phyloP scores from a whole-genome alignment of 2,888 invertebrate genomes.

The Poecilobothrus nobilitatus region DNA sequence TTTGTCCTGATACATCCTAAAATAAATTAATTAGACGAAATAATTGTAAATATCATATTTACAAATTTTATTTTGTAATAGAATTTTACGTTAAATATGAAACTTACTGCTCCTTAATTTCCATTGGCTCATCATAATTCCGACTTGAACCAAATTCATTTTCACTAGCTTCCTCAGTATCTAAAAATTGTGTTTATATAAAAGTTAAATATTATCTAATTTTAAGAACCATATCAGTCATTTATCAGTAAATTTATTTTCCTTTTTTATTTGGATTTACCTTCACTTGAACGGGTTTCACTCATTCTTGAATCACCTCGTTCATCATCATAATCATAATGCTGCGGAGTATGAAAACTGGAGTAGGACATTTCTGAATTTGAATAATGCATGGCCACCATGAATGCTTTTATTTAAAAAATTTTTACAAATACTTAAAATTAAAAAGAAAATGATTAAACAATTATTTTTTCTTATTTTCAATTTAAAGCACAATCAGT shows the following conservation, averaged over 20 bases:
- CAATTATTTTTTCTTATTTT: too few species aligned
- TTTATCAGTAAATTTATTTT: conserved; percentile 15
- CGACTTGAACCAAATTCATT: conserved; percentile 64
- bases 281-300: conserved; percentile 20
- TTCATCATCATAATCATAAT: not conserved
- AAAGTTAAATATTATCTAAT: too few species aligned
- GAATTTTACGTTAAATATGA: too few species aligned
- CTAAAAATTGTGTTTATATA: conserved; percentile 42
- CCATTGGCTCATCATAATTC: conserved; percentile 34
- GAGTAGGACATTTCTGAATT: not conserved
- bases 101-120: conserved; percentile 43
- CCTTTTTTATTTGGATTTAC: not conserved
- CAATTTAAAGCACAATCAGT: too few species aligned
- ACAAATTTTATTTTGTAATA: too few species aligned
- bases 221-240: not conserved
- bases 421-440: too few species aligned
- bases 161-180: conserved; percentile 95
- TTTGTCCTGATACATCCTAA: conserved; percentile 84
- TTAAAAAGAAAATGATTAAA: too few species aligned
- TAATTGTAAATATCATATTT: not conserved
- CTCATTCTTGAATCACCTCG: not conserved
- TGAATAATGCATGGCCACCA: not conserved
- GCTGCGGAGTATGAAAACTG: not conserved
- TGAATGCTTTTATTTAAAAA: not conserved
- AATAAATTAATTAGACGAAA: conserved; percentile 20